A percentile compares a stretch with the other conserved stretches of the same genome.
Evolutionary conservation across 1,140 invertebrate species (phyloP).

Genomic region (Berghia stephanieae): DNA sequence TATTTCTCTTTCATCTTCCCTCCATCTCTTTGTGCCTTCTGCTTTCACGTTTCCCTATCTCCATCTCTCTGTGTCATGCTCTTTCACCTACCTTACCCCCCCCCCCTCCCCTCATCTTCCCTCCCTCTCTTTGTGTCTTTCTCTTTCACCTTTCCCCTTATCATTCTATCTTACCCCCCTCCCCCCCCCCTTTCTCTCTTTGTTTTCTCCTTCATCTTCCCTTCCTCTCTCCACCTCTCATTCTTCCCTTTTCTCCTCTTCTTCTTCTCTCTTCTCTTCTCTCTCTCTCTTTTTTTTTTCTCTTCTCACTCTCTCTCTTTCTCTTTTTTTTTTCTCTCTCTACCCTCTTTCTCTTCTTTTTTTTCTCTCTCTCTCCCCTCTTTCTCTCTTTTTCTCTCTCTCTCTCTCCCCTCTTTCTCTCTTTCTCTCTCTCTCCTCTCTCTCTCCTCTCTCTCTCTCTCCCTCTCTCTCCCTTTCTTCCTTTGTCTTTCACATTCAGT

Average conservation of each 20-base stretch:
- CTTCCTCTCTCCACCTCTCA: not conserved
- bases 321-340: not conserved
- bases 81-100: not conserved
- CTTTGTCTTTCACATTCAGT: constrained; percentile 9
- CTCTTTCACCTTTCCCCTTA: not conserved
- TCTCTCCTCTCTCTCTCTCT: constrained; percentile 26
- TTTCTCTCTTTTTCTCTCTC: constrained; percentile 20
- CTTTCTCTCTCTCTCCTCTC: constrained; percentile 23
- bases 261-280: constrained; percentile 18
- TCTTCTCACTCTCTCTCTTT: not conserved
- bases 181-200: not conserved
- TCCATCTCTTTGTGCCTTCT: not conserved
- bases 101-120: not conserved
- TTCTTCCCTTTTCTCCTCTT: not conserved
- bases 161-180: not conserved
- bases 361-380: not conserved
- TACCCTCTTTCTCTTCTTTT: not conserved
- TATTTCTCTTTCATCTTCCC: not conserved
- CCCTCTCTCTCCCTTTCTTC: constrained; percentile 17
- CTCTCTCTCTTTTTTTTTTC: not conserved
- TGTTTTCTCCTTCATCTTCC: not conserved
- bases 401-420: not conserved
- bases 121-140: constrained; percentile 23
- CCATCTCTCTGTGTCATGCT: constrained; percentile 7
- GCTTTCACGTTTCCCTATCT: not conserved